Evolutionary conservation across 2,113 vertebrate species (phyloP).

Genomic region (Verasper variegatus): DNA sequence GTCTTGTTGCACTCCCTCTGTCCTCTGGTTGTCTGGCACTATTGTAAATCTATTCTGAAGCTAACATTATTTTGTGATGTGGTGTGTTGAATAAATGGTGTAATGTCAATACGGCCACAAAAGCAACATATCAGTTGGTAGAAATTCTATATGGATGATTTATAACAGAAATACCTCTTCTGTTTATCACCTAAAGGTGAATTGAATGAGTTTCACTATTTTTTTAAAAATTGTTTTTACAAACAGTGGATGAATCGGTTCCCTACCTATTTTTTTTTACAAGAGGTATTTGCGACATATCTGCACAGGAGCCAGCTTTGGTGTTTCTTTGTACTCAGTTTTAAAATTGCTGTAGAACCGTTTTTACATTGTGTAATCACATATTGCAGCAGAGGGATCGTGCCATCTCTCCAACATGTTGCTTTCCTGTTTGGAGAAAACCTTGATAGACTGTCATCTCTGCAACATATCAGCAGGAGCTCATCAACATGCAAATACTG

Average conservation of each 20-base stretch:
- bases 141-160: no score
- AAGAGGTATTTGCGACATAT: not conserved
- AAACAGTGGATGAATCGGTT: no score
- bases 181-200: no score
- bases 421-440: slow-evolving; percentile 31
- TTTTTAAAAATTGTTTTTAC: not conserved
- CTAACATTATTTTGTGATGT: not conserved
- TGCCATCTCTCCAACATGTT: slow-evolving; percentile 29
- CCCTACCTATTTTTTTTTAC: no score
- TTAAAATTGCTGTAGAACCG: slow-evolving; percentile 5
- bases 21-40: slow-evolving; percentile 10
- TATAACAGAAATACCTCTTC: no score
- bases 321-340: slow-evolving; percentile 7
- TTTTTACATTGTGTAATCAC: slow-evolving; percentile 18
- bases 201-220: slow-evolving; percentile 2
- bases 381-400: slow-evolving; percentile 33
- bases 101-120: not conserved
- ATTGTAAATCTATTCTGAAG: slow-evolving; percentile 2
- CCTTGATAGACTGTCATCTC: slow-evolving; percentile 61
- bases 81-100: not conserved
- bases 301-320: slow-evolving; percentile 6
- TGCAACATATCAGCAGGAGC: slow-evolving; percentile 48
- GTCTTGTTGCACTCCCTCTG: not conserved
- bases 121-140: no score
- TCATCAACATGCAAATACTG: slow-evolving; percentile 55